These are phyloP conservation scores for Morus bassanus DNA, from an alignment of 2,797 vertebrate genomes.

Conservation along the genomic window DNA sequence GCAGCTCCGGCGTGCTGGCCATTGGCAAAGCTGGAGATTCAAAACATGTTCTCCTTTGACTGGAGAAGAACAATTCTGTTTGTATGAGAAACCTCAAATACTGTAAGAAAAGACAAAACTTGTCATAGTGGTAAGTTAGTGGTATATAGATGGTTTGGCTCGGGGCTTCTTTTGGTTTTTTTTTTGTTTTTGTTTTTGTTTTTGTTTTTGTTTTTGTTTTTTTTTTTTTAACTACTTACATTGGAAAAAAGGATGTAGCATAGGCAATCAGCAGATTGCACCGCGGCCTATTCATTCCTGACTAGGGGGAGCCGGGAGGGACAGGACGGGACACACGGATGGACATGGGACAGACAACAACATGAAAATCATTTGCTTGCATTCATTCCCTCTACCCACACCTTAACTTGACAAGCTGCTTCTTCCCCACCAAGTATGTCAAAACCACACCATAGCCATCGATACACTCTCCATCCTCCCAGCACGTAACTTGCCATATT, in stretches of 20 bases:
- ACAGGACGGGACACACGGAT: constrained; percentile 59
- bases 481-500: neutral
- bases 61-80: neutral
- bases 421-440: neutral
- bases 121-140: neutral
- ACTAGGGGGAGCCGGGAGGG: neutral
- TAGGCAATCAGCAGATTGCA: neutral
- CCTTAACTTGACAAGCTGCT: neutral
- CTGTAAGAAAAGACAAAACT: neutral
- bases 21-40: neutral
- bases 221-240: neutral
- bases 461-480: neutral
- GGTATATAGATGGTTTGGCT: neutral
- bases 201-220: neutral
- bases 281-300: neutral
- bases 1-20: neutral
- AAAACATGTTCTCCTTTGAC: neutral
- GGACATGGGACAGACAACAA: constrained; percentile 50
- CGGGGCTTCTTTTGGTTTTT: neutral
- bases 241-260: no score
- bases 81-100: neutral
- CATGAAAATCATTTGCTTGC: neutral
- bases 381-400: neutral
- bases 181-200: accelerated
- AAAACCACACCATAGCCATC: neutral